These are phyloP conservation scores for Etia nguti DNA, from an alignment of 2,113 vertebrate species.

Conservation along the genomic window DNA sequence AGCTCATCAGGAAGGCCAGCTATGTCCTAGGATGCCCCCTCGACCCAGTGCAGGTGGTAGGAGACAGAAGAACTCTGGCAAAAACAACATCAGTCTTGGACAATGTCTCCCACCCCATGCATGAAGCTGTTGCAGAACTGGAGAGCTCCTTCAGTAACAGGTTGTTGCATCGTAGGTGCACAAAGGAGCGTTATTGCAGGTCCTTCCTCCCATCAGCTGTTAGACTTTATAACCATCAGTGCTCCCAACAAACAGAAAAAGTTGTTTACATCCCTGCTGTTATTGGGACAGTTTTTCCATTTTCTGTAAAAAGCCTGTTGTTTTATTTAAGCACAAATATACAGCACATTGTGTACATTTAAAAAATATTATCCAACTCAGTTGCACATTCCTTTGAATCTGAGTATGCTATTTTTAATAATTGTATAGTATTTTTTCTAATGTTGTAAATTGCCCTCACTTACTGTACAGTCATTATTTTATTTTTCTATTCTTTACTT, in stretches of 20 bases:
- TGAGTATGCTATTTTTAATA: too few species aligned
- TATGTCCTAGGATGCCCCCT: not conserved
- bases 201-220: not conserved
- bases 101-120: not conserved
- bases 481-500: not conserved
- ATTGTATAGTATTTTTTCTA: too few species aligned
- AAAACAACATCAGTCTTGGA: not conserved
- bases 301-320: not conserved
- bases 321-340: not conserved
- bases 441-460: not conserved
- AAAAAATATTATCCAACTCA: not conserved
- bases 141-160: not conserved
- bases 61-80: not conserved
- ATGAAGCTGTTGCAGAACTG: not conserved
- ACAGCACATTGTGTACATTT: not conserved
- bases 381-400: too few species aligned
- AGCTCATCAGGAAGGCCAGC: not conserved
- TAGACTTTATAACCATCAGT: not conserved
- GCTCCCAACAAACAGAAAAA: not conserved
- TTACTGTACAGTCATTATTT: not conserved
- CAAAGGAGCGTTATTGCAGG: accelerated
- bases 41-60: not conserved
- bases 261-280: not conserved
- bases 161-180: not conserved
- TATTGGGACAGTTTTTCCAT: not conserved